Base-by-base conservation (phyloP, 2,113 vertebrate species). In the Parus major region DNA sequence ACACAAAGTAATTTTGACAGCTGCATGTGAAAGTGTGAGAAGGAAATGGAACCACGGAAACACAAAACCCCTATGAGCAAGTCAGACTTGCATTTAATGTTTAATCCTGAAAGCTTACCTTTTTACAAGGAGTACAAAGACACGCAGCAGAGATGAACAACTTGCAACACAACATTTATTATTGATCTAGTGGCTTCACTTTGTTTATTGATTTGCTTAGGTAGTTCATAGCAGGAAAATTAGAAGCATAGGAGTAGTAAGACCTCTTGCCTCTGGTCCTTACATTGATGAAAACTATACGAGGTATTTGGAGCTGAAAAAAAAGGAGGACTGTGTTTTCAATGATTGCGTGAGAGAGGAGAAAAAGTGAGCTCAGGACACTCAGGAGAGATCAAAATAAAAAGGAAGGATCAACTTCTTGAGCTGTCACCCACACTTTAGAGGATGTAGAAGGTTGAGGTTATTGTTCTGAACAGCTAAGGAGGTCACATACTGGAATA, bases 1-100 rank as follows among this genome's bases (percentile, higher is more conserved):
- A 91, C 36, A 55, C 42, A 91, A 76, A 94, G 61, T 20, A 56
- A 33, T 81, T 94, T 87, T 82, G 92, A 89, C 90, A 95, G 50
- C 20, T 89, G 65, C 55, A 60, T 0, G 1, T 69, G 53, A 59
- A 91, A 84, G 50, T 85, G 36, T 65, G 61, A 78, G 83, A 69
- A 84, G 31, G 46, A 79, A 79, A 56, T 77, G 16, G 57, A 82
- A 33, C 33, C 10, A 36, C 47, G 33, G 84, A 89, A 95, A 79
- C 9, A 4, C 36, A 57, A 52, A 81, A n/a, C 14, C 33, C 68
- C 44, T 69, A 42, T 18, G 36, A 94, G 79, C 20, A 36, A 88
- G 44, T 42, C 21, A 39, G n/a, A 66, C 31, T 68, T 64, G 5
- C 52, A 52, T 61, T 91, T 66, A 36, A 53, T 42, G 22, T 63